These are phyloP conservation scores for Coracias cyanogaster DNA, from an alignment of 2,797 vertebrate genomes.

Conservation along the genomic window DNA sequence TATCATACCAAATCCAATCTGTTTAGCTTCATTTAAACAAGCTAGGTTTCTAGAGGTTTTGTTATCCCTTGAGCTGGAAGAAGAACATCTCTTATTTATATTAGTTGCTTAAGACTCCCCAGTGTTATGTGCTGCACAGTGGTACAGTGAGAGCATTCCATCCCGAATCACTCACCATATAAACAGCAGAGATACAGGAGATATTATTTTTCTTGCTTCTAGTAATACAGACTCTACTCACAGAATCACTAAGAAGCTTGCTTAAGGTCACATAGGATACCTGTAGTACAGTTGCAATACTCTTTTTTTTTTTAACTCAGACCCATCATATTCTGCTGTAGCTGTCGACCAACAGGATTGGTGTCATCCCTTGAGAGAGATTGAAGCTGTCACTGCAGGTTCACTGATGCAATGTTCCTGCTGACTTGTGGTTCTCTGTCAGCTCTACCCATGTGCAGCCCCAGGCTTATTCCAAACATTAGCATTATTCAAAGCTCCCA, in stretches of 20 bases:
- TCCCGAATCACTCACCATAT: slow-evolving; percentile 16
- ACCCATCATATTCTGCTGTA: neutral
- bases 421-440: neutral
- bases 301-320: neutral
- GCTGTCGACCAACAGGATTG: neutral
- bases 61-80: slow-evolving; percentile 54
- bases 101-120: slow-evolving; percentile 54
- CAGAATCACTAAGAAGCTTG: neutral
- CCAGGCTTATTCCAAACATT: neutral
- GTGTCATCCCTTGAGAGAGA: neutral
- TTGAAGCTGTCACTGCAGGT: neutral
- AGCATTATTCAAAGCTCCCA: neutral
- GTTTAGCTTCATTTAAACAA: slow-evolving; percentile 72
- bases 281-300: neutral
- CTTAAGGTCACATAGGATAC: neutral
- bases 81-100: slow-evolving; percentile 66
- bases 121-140: slow-evolving; percentile 29
- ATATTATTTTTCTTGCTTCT: slow-evolving; percentile 43
- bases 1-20: slow-evolving; percentile 61
- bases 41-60: slow-evolving; percentile 53
- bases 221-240: neutral
- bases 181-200: slow-evolving; percentile 51
- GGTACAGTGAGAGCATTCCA: neutral
- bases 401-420: neutral
- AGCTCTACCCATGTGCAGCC: neutral